Percentiles rank a stretch among this genome's conserved stretches.
Evolutionary conservation across 2,888 invertebrate species (phyloP).

Genomic region (Acleris emargana): DNA sequence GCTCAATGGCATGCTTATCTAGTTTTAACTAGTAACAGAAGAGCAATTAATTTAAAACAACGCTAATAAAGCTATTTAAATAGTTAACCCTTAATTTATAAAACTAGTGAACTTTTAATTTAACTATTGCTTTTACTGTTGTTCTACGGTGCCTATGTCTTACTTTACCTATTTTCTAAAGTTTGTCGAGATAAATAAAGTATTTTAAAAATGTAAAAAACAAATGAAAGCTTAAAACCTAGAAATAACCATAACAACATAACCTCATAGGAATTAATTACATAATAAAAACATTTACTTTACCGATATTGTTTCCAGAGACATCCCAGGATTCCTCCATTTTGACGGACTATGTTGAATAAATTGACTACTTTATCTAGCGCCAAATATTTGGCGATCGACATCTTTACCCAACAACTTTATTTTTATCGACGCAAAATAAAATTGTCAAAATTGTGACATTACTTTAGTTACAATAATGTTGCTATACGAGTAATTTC

Average conservation of each 20-base stretch:
- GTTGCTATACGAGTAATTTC: constrained; percentile 14
- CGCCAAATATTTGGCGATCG: constrained; percentile 87
- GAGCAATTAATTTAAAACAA: no score
- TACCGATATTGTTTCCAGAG: constrained; percentile 90
- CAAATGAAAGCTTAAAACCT: background rate
- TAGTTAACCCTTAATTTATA: no score
- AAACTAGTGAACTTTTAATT: no score
- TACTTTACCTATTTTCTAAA: no score
- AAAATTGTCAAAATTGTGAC: constrained; percentile 21
- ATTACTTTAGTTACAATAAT: background rate
- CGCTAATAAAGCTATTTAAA: no score
- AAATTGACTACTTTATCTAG: constrained; percentile 87
- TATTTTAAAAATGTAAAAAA: background rate
- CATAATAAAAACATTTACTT: constrained; percentile 59
- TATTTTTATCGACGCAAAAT: constrained; percentile 18
- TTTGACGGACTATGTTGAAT: constrained; percentile 86
- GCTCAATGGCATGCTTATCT: no score
- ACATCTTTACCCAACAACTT: constrained; percentile 53
- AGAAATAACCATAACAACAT: constrained; percentile 32
- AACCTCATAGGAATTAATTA: constrained; percentile 52
- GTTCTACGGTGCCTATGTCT: no score
- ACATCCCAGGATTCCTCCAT: constrained; percentile 88
- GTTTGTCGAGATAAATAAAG: no score
- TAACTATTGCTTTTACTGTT: no score
- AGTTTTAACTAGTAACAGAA: no score